Conservation (phyloP, 2,797 vertebrate genomes). For the Paratrypauchen microcephalus region DNA sequence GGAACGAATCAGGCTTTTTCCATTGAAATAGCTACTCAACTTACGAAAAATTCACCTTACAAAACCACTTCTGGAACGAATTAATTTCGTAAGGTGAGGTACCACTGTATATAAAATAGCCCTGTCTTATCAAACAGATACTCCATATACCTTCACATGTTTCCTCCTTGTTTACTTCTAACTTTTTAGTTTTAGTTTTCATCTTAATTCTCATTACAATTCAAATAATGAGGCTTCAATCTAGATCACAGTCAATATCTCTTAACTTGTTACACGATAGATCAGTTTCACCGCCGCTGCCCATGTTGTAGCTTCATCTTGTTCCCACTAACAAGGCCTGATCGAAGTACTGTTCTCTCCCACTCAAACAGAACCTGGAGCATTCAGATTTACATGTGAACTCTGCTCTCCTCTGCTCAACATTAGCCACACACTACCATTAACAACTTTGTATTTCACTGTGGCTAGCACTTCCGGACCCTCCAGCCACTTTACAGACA, state of each 20-base stretch:
- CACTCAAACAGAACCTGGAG: conserved; percentile 31
- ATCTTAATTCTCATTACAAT: neutral
- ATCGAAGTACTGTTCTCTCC: conserved; percentile 23
- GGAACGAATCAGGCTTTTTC: no score
- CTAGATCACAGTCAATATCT: neutral
- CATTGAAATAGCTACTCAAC: no score
- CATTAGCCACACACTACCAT: conserved; percentile 25
- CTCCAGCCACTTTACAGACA: conserved; percentile 26
- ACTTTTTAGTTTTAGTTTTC: neutral
- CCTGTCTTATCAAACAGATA: no score
- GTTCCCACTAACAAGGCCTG: conserved; percentile 24
- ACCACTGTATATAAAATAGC: no score
- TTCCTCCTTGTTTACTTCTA: neutral
- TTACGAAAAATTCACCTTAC: no score
- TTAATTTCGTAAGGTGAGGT: no score
- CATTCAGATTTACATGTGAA: conserved; percentile 41
- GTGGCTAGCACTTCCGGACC: conserved; percentile 38
- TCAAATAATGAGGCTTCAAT: neutral
- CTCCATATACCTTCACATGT: no score
- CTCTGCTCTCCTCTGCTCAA: conserved; percentile 42
- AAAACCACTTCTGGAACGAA: no score
- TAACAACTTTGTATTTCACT: conserved; percentile 36
- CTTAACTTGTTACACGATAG: neutral
- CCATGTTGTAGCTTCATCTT: conserved; percentile 17
- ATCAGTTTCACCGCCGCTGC: conserved; percentile 7